Evolutionary conservation across 1,140 invertebrate genomes (phyloP), one percentile per base, ranked within the genome.

Genomic region (Calosoma granatense): DNA sequence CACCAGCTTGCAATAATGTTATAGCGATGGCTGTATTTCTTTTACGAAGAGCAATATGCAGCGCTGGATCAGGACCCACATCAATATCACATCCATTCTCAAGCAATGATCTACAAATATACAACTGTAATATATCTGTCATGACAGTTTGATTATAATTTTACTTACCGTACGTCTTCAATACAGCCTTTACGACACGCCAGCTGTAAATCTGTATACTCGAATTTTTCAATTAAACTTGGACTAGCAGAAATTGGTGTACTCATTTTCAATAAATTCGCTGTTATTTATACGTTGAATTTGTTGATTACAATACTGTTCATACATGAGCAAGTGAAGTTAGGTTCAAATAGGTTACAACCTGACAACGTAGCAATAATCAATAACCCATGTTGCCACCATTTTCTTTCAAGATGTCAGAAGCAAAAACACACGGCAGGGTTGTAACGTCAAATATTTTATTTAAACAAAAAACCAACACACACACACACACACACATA

Each of bases 1-100:
- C 86, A 60, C 85, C 86, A 66, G 82, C 79, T 63, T 86, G 80
- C 22, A 91, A 72, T 19, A 88, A 68, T 22, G 81, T 66, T 55
- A 83, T 65, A 2, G 84, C 83, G 30, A 85, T 79, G 53, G 75
- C 67, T 4, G 71, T 70, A 62, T 85, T 79, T 58, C 77, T 75
- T 61, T 82, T 72, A 51, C 74, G 67, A 36, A 86, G 70, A 4
- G 85, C 81, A 61, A 83, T 67, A 67, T 86, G 82, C 20, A 88
- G 66, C 1, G 85, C 78, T 77, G 66, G 78, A 74, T 59, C 80
- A 67, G 70, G 70, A 19, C 72, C 69, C 21, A 62, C 58, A 69
- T 87, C 80, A 1, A 85, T 61, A 56, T 79, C 73, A 12, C 78
- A 78, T n/a, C 81, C 81, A 66, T 73, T 73, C 56, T 84, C 80